These are phyloP conservation scores for Todiramphus saurophagus DNA, from an alignment of 2,113 vertebrate species.

Conservation along the genomic window DNA sequence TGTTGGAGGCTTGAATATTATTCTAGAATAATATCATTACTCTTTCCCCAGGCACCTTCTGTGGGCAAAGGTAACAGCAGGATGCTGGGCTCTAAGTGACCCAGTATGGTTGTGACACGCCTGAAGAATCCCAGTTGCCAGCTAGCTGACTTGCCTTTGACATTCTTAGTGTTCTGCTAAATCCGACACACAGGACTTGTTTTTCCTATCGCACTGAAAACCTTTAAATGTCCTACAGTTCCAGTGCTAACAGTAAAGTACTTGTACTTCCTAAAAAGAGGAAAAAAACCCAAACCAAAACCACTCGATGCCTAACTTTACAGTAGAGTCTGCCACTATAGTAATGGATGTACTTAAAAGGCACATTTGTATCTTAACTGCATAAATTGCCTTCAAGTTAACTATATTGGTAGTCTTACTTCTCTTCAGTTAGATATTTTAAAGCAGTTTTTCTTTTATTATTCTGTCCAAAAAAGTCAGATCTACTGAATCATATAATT, in stretches of 20 bases:
- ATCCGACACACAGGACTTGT: neutral
- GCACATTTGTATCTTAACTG: neutral
- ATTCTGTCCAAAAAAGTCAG: neutral
- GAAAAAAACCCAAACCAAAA: neutral
- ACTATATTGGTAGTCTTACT: neutral
- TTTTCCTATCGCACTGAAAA: neutral
- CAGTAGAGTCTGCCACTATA: neutral
- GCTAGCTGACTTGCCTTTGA: neutral
- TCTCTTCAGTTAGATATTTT: neutral
- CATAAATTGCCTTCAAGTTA: neutral
- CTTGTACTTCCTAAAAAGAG: neutral
- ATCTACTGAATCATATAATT: neutral
- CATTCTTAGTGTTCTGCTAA: neutral
- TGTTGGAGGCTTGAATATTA: neutral
- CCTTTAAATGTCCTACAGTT: neutral
- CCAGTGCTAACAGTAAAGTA: neutral
- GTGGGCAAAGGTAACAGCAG: neutral
- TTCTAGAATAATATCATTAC: neutral
- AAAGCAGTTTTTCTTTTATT: neutral
- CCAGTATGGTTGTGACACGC: fast-evolving
- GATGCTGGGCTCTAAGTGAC: neutral
- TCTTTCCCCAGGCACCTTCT: neutral
- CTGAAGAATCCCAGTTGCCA: neutral
- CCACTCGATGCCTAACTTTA: neutral
- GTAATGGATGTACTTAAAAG: neutral